phyloP scores from a whole-genome alignment of 2,113 vertebrate species.

The Perccottus glenii region DNA sequence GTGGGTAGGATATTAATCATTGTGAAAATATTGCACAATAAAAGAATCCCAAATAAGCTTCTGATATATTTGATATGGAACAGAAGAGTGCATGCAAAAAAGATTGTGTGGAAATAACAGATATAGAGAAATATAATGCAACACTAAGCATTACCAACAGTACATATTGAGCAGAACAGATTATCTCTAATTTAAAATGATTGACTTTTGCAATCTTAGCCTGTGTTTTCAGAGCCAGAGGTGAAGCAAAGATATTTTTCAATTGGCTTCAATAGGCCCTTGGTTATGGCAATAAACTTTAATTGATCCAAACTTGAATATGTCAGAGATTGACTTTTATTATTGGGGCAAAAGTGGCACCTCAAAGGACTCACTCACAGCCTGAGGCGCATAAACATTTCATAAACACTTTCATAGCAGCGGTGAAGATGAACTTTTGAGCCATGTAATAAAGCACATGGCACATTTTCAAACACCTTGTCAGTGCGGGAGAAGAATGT shows the following conservation, averaged over 20 bases:
- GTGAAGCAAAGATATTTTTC: not conserved
- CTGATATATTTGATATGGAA: too few relatives aligned
- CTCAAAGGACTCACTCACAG: conserved; percentile 2
- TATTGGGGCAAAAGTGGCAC: not conserved
- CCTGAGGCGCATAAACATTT: conserved; percentile 18
- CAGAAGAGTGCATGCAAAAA: too few relatives aligned
- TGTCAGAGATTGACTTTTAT: not conserved
- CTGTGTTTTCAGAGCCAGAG: not conserved
- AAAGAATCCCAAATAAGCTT: too few relatives aligned
- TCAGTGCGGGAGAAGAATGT: conserved; percentile 35
- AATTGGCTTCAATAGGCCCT: not conserved
- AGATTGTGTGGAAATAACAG: too few relatives aligned
- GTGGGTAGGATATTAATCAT: too few relatives aligned
- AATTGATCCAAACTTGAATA: not conserved
- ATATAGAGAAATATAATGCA: too few relatives aligned
- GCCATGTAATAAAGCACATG: conserved; percentile 19
- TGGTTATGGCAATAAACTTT: not conserved
- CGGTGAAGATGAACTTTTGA: conserved; percentile 3
- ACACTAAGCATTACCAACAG: too few relatives aligned
- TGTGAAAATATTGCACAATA: too few relatives aligned
- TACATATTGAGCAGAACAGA: too few relatives aligned
- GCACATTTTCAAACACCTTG: conserved; percentile 1
- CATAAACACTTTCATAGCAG: conserved; percentile 31
- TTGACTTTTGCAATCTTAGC: too few relatives aligned
- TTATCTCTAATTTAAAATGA: not conserved